Evolutionary conservation across 2,888 invertebrate species (phyloP), one percentile per base, ranked within the genome.

Genomic region (Chesias legatella): DNA sequence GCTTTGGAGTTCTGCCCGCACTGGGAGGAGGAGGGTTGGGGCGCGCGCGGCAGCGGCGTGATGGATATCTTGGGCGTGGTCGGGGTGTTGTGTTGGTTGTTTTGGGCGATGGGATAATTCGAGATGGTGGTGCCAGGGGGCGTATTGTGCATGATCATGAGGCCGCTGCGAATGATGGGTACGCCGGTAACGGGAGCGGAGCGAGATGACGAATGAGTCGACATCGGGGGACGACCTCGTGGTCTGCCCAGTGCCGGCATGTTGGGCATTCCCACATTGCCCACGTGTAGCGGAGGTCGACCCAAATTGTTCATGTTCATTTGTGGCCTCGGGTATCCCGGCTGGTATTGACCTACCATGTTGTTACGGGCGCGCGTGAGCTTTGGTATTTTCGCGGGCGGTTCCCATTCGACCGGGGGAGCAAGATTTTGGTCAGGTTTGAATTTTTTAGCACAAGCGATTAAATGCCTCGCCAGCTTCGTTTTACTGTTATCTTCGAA

Each of bases 401-500:
- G 97, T 67, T 97, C 97, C 95, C 96, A 97, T 67, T 97, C 97
- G 1, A 93, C 82, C 1, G 97, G 96, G 1, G 98, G 97, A 51
- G 94, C 93, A 53, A 95, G 85, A 79, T 98, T 98, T 46, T 93
- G 90, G 61, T 97, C 96, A 0, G 97, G 94, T 75, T 95, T 94
- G 81, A 96, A 98, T 73, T 96, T 95, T 76, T 97, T 96, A 44
- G 93, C 92, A 79, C 98, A 98, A 6, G 96, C 95, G 37, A 95
- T 92, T 59, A 95, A 90, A 89, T 98, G 98, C 36, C 97, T 90
- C 0, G 94, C 95, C 59, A 98, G 84, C 80, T 97, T 97, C 27
- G 95, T 95, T 85, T 97, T 97, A 56, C 96, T 95, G 70, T 97
- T 97, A 66, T 97, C 96, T 77, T 98, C 98, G 73, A 97, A 98